Base-by-base conservation (phyloP, 2,113 vertebrate species). In the Lampris incognitus region DNA sequence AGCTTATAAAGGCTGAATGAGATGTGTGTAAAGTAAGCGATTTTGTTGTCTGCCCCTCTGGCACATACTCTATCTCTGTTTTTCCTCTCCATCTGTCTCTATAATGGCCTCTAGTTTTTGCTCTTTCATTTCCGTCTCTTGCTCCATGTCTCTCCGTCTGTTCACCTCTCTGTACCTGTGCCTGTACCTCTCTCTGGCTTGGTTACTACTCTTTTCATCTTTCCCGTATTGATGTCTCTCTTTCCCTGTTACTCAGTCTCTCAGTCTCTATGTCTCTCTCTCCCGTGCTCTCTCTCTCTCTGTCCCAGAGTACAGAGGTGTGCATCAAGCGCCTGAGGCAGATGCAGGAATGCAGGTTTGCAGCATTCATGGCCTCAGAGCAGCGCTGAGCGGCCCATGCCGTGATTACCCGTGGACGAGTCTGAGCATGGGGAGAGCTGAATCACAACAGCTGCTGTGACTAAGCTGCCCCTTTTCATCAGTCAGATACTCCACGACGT, bases 301-400 rank as follows among this genome's bases (percentile, higher is more conserved):
- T 51, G 8, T 66, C 64, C 42, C 13, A 13, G 78, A 78, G 72
- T 37, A 81, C 62, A 79, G 69, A 71, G 9, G 74, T 8, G n/a
- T 76, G 69, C 84, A 65, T 56, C 13, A 78, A 48, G 48, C 1
- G 87, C 88, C 85, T 73, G 66, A 3, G 86, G 88, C 85, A 87
- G 85, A 64, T 88, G 86, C 10, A 83, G 90, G 86, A 92, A 89
- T 88, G 82, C 81, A 82, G 85, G 84, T 87, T 87, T 89, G 59
- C 89, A 79, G 81, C 85, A 85, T 90, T 92, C 66, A 72, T 42
- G 13, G 66, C 74, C 74, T 73, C 48, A 9, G 76, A 77, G 69
- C 61, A 3, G 60, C 82, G 79, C 9, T 9, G 7, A 57, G 69
- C 49, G 66, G 54, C 52, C 77, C 2, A 13, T 65, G 72, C 44